Conservation (phyloP, 2,113 vertebrate genomes). For the Acanthochromis polyacanthus region DNA sequence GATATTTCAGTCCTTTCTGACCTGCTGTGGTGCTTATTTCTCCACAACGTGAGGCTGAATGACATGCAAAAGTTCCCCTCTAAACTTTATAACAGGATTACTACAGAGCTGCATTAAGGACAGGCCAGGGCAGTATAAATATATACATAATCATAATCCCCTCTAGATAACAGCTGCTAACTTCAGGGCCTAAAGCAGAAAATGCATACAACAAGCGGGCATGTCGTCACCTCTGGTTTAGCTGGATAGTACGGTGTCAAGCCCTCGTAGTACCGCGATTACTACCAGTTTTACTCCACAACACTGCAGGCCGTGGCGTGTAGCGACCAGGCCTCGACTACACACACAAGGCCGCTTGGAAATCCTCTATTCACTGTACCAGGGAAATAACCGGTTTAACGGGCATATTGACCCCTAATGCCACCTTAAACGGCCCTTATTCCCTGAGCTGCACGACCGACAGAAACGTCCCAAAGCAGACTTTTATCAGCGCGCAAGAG, state of each 20-base stretch:
- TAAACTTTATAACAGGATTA: conserved; percentile 40
- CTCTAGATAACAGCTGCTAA: conserved; percentile 57
- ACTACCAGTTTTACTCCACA: conserved; percentile 82
- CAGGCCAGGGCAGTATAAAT: conserved; percentile 13
- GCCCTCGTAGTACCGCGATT: conserved; percentile 81
- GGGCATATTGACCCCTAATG: conserved; percentile 44
- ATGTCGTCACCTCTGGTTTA: conserved; percentile 71
- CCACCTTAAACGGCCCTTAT: conserved; percentile 23
- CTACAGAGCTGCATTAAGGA: conserved; percentile 12
- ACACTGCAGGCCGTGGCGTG: conserved; percentile 75
- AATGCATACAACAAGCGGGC: conserved; percentile 57
- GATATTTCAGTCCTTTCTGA: no score
- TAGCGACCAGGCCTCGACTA: conserved; percentile 78
- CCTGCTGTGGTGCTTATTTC: neutral
- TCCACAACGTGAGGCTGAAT: neutral
- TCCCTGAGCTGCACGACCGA: neutral
- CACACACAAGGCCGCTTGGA: conserved; percentile 81
- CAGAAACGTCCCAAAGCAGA: conserved; percentile 9
- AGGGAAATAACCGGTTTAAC: conserved; percentile 51
- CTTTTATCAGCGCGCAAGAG: conserved; percentile 31
- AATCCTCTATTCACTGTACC: conserved; percentile 53
- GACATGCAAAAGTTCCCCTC: conserved; percentile 3
- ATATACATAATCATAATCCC: conserved; percentile 29
- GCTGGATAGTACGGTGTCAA: conserved; percentile 76
- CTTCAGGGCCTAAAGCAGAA: conserved; percentile 47